Conservation (phyloP, 53 echinoderm and acorn worm species). For the Apostichopus leukothele region DNA sequence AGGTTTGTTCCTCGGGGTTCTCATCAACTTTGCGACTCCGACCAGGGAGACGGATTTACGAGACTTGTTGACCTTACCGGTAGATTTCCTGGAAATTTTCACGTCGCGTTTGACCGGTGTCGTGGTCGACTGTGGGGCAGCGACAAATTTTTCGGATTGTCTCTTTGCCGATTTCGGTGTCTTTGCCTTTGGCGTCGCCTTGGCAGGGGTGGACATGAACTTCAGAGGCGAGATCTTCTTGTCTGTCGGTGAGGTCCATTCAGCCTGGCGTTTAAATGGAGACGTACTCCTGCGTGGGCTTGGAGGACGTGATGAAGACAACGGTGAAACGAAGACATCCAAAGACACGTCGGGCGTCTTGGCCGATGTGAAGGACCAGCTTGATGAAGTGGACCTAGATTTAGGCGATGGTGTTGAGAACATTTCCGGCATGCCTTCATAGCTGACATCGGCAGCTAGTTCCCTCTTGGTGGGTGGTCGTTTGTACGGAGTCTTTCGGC, state of each 20-base stretch:
- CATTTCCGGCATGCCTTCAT: slow-evolving; percentile 74
- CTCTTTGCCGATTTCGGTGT: slow-evolving; percentile 42
- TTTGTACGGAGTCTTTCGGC: slow-evolving; percentile 93
- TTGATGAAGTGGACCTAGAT: slow-evolving; percentile 37
- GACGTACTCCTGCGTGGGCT: slow-evolving; percentile 80
- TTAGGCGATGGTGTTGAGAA: slow-evolving; percentile 80
- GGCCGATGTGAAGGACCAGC: slow-evolving; percentile 48
- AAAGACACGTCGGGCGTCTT: slow-evolving; percentile 88
- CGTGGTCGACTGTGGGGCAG: slow-evolving; percentile 28
- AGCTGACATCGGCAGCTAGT: slow-evolving; percentile 60
- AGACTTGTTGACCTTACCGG: slow-evolving; percentile 45
- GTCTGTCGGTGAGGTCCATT: slow-evolving; percentile 21
- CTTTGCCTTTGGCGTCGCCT: slow-evolving; percentile 57
- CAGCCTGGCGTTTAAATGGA: slow-evolving; percentile 64
- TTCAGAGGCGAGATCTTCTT: slow-evolving; percentile 66
- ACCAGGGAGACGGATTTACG: slow-evolving; percentile 54
- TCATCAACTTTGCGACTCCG: slow-evolving; percentile 61
- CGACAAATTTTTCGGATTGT: slow-evolving; percentile 52
- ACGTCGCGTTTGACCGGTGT: slow-evolving; percentile 29
- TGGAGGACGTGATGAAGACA: slow-evolving; percentile 57
- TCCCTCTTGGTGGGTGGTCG: slow-evolving; percentile 65
- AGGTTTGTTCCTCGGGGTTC: slow-evolving; percentile 65
- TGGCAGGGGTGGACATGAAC: slow-evolving; percentile 55
- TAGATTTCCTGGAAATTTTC: slow-evolving; percentile 26
- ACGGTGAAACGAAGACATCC: slow-evolving; percentile 88